Conservation (phyloP, 1,140 invertebrate species). For the Sarcophaga bullata region DNA sequence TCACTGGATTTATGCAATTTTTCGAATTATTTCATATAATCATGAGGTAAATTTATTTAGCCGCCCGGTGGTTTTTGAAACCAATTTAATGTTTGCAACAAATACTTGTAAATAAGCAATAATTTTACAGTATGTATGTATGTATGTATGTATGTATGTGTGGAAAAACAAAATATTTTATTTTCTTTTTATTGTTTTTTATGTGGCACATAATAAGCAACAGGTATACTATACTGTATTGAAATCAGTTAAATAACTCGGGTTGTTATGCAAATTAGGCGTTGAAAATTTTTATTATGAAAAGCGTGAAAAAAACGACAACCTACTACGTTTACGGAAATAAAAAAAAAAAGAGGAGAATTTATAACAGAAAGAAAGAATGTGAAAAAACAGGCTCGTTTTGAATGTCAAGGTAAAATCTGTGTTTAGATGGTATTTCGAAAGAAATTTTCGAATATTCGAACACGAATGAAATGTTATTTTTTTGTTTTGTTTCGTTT, state of each 20-base stretch:
- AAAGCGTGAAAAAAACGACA: background rate
- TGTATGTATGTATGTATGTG: too few species aligned
- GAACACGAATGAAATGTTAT: too few species aligned
- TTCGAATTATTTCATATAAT: background rate
- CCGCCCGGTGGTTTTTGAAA: too few species aligned
- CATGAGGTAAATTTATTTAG: background rate
- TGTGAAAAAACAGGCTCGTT: background rate
- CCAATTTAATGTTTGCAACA: too few species aligned
- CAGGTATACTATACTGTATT: background rate
- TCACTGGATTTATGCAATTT: conserved; percentile 5
- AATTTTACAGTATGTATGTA: too few species aligned
- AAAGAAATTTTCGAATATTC: too few species aligned
- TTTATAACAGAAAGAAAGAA: too few species aligned
- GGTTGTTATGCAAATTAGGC: conserved; percentile 11
- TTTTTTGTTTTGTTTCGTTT: too few species aligned
- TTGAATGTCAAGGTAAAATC: background rate
- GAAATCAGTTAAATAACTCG: background rate
- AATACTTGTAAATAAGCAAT: too few species aligned
- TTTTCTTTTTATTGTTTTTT: too few species aligned
- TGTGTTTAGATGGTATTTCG: too few species aligned
- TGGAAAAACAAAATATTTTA: too few species aligned
- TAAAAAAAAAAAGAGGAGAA: background rate
- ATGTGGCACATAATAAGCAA: background rate
- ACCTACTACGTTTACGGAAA: conserved; percentile 14
- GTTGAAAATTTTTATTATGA: background rate